Conservation (phyloP, 2,888 invertebrate species). For the Loripinus fragilis region DNA sequence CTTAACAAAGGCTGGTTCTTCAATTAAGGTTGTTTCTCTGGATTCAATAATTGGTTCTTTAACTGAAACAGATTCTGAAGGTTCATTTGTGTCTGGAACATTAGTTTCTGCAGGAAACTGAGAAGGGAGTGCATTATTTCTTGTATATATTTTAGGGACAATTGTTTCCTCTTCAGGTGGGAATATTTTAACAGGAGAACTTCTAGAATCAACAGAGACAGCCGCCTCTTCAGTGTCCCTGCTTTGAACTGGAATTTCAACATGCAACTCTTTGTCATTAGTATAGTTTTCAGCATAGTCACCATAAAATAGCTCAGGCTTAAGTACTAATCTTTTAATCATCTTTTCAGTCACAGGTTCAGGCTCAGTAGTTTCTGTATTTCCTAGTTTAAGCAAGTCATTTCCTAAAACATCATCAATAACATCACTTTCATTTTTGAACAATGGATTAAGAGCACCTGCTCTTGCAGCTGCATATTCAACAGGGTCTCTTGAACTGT, state of each 20-base stretch:
- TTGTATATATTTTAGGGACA: conserved; percentile 16
- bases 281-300: neutral
- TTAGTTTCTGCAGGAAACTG: neutral
- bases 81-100: neutral
- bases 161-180: conserved; percentile 21
- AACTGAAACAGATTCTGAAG: neutral
- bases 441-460: conserved; percentile 25
- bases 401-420: conserved; percentile 28
- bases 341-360: conserved; percentile 13
- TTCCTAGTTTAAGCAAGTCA: conserved; percentile 2
- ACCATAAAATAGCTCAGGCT: conserved; percentile 14
- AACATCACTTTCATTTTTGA: conserved; percentile 30
- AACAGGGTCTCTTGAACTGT: neutral
- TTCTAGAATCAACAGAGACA: neutral
- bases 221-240: neutral
- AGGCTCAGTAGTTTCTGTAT: neutral
- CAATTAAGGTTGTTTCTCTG: neutral
- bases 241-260: neutral
- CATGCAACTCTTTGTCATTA: neutral
- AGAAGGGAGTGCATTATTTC: conserved; percentile 7
- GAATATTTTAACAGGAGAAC: neutral
- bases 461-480: conserved; percentile 15
- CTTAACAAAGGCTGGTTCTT: conserved; percentile 11
- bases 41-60: neutral
- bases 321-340: conserved; percentile 13